Evolutionary conservation across 2,797 vertebrate species (phyloP).

Genomic region (Loris lydekkerianus): DNA sequence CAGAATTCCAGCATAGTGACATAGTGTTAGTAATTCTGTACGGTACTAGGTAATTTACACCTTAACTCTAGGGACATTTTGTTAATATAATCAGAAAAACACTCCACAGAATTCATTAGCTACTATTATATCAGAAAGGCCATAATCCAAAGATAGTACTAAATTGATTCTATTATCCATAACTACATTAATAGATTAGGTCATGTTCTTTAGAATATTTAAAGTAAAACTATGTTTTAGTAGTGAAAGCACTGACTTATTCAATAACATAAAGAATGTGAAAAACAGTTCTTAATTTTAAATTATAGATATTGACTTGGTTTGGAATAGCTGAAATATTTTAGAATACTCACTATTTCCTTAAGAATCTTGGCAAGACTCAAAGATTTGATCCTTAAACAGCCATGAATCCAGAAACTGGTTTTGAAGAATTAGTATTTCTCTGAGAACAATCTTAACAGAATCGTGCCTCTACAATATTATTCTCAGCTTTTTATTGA

Average conservation of each 20-base stretch:
- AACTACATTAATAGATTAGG: background rate
- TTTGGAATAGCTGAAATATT: background rate
- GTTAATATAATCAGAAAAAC: background rate
- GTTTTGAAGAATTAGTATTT: background rate
- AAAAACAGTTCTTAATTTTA: background rate
- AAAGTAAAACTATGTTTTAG: background rate
- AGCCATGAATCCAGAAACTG: background rate
- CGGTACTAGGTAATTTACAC: background rate
- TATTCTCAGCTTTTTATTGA: background rate
- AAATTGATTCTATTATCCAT: background rate
- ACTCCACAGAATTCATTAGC: fast-evolving
- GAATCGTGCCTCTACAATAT: background rate
- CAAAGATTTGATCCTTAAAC: background rate
- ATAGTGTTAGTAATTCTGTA: background rate
- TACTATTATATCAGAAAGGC: background rate
- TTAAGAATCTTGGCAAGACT: background rate
- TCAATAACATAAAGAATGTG: background rate
- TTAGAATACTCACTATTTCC: background rate
- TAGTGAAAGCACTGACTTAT: background rate
- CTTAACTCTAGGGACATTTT: background rate
- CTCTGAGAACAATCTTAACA: background rate
- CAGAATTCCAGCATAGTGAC: background rate
- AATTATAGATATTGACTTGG: background rate
- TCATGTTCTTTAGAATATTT: background rate
- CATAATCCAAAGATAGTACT: background rate